Percentiles rank a stretch among this genome's conserved stretches.
These are phyloP conservation scores for Gerris lacustris DNA, from an alignment of 2,888 invertebrate genomes.

Conservation along the genomic window DNA sequence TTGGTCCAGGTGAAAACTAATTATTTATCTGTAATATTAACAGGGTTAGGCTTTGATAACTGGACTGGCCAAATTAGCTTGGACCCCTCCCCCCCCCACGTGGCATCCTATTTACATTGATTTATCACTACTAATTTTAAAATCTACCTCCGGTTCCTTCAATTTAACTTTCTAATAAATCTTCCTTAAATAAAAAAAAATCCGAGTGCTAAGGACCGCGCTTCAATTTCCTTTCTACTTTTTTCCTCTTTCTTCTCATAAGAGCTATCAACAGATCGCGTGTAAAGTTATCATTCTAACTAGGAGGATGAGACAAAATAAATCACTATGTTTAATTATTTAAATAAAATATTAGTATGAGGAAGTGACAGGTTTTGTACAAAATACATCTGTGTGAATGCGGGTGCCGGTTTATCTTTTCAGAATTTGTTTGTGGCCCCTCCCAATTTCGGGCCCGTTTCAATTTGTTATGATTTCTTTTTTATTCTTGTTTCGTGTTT, in stretches of 20 bases:
- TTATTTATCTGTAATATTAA: constrained; percentile 1
- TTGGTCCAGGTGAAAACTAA: not conserved
- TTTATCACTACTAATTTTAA: not conserved
- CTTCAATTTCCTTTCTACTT: not conserved
- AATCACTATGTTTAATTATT: not conserved
- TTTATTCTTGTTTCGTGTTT: too few species aligned
- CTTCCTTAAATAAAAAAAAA: not conserved
- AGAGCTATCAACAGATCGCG: not conserved
- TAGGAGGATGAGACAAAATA: not conserved
- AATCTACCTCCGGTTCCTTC: not conserved
- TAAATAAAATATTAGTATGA: not conserved
- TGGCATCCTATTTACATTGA: not conserved
- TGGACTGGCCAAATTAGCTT: not conserved
- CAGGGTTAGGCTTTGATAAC: not conserved
- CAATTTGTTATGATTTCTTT: too few species aligned
- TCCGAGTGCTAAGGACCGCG: not conserved
- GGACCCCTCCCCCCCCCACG: not conserved
- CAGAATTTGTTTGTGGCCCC: too few species aligned
- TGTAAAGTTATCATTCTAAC: not conserved
- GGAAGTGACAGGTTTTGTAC: not conserved
- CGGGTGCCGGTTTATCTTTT: too few species aligned
- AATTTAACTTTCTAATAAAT: constrained; percentile 1
- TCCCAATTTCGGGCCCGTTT: too few species aligned
- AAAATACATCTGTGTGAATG: too few species aligned
- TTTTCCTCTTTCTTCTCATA: not conserved